A percentile compares a stretch with the other conserved stretches of the same genome.
These are phyloP conservation scores for Orientallactaga sibirica DNA, from an alignment of 2,797 vertebrate genomes.

Conservation along the genomic window DNA sequence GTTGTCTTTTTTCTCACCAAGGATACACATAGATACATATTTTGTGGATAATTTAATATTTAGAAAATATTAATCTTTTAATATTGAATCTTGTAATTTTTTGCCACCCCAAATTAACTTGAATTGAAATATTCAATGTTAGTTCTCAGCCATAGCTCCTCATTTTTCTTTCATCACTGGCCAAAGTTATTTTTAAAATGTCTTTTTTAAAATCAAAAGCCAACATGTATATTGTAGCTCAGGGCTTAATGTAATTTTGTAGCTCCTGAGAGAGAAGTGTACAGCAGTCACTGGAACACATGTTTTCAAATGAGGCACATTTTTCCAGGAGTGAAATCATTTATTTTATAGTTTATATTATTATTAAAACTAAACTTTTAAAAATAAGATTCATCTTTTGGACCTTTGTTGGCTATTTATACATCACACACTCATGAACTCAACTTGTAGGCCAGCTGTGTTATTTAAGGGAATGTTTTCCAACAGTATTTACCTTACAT, in stretches of 20 bases:
- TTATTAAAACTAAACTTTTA: neutral
- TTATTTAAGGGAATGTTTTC: constrained; percentile 24
- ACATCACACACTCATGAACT: neutral
- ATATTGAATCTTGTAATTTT: constrained; percentile 44
- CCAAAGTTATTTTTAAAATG: constrained; percentile 32
- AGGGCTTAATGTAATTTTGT: neutral
- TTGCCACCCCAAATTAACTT: constrained; percentile 22
- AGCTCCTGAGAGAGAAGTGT: constrained; percentile 7
- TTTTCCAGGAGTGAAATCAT: neutral
- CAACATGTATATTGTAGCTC: neutral
- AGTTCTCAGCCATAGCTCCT: neutral
- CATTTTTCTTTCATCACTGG: constrained; percentile 11
- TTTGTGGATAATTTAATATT: constrained; percentile 52
- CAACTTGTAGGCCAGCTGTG: neutral
- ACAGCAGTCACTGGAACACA: neutral
- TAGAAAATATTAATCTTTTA: constrained; percentile 36
- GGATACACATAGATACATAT: neutral
- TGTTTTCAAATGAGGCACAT: neutral
- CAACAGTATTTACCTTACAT: neutral
- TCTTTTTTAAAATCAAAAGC: constrained; percentile 35
- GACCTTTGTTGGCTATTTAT: neutral
- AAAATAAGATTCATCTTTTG: constrained; percentile 4
- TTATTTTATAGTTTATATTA: neutral
- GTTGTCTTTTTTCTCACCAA: neutral
- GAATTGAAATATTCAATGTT: neutral